These are phyloP conservation scores for Xiphophorus couchianus DNA, from an alignment of 2,113 vertebrate genomes.

Conservation along the genomic window DNA sequence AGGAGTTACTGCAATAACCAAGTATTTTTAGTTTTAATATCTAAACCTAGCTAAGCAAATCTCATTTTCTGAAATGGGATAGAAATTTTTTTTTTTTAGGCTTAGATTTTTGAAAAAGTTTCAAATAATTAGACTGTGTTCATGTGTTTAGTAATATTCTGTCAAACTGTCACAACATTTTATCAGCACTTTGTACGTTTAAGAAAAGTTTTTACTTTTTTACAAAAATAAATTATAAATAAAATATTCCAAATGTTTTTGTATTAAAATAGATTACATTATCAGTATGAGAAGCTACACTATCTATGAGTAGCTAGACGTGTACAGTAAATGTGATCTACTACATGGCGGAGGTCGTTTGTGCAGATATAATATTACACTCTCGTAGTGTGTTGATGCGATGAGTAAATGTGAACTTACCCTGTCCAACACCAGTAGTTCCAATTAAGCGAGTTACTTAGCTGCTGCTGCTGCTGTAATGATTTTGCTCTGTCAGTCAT, in stretches of 20 bases:
- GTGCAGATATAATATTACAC: constrained; percentile 4
- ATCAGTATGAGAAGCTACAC: too few relatives aligned
- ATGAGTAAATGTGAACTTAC: not conserved
- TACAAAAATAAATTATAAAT: not conserved
- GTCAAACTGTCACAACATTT: not conserved
- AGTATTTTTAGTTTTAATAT: not conserved
- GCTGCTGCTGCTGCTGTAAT: constrained; percentile 22
- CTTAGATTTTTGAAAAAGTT: too few relatives aligned
- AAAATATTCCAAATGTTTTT: not conserved
- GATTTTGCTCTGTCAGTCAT: constrained; percentile 29
- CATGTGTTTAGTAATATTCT: too few relatives aligned
- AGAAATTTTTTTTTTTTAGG: too few relatives aligned
- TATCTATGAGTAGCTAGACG: not conserved
- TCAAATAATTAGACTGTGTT: too few relatives aligned
- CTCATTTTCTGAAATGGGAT: not conserved
- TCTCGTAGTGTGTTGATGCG: not conserved
- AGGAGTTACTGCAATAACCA: not conserved
- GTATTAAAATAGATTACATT: not conserved
- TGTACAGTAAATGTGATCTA: constrained; percentile 3
- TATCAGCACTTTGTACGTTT: not conserved
- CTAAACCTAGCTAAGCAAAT: not conserved
- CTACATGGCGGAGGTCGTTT: not conserved
- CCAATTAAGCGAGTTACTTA: constrained; percentile 22
- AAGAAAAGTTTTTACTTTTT: not conserved
- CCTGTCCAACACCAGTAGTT: constrained; percentile 5